Percentiles rank a stretch among this genome's conserved stretches.
Evolutionary conservation across 2,113 vertebrate genomes (phyloP).

Genomic region (Melanotaenia duboulayi): DNA sequence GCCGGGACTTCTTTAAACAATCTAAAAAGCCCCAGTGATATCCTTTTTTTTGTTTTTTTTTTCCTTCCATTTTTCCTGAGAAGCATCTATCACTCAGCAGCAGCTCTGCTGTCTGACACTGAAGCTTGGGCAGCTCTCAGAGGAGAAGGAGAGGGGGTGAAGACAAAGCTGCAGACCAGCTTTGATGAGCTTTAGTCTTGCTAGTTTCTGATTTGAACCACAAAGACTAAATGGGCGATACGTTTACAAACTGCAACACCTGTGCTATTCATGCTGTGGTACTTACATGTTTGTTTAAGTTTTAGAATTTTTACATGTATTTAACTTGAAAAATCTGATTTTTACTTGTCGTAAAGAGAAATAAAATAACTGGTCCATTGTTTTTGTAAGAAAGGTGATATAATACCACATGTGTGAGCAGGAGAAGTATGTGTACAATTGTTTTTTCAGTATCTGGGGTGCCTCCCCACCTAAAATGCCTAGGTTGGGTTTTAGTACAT

Average conservation of each 20-base stretch:
- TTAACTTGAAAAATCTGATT: too few species aligned
- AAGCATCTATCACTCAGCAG: constrained; percentile 30
- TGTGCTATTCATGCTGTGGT: background rate
- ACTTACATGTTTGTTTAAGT: too few species aligned
- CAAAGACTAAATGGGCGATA: constrained; percentile 10
- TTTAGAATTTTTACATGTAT: too few species aligned
- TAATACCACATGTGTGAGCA: too few species aligned
- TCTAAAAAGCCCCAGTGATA: constrained; percentile 52
- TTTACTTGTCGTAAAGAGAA: too few species aligned
- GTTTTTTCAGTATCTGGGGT: too few species aligned
- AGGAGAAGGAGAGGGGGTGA: constrained; percentile 6
- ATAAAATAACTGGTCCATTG: too few species aligned
- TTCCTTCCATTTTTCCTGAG: constrained; percentile 10
- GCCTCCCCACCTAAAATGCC: too few species aligned
- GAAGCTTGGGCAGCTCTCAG: constrained; percentile 26
- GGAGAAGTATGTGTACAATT: too few species aligned
- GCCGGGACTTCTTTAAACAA: constrained; percentile 42
- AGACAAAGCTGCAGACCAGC: background rate
- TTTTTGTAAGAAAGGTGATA: too few species aligned
- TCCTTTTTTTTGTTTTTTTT: constrained; percentile 10
- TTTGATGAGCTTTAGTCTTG: background rate
- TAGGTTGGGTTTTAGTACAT: too few species aligned
- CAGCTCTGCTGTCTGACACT: constrained; percentile 17
- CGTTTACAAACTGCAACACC: constrained; percentile 13
- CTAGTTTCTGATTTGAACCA: constrained; percentile 26